Evolutionary conservation across 1,140 invertebrate genomes (phyloP), one percentile per base, ranked within the genome.

Genomic region (Drosophila mayri): DNA sequence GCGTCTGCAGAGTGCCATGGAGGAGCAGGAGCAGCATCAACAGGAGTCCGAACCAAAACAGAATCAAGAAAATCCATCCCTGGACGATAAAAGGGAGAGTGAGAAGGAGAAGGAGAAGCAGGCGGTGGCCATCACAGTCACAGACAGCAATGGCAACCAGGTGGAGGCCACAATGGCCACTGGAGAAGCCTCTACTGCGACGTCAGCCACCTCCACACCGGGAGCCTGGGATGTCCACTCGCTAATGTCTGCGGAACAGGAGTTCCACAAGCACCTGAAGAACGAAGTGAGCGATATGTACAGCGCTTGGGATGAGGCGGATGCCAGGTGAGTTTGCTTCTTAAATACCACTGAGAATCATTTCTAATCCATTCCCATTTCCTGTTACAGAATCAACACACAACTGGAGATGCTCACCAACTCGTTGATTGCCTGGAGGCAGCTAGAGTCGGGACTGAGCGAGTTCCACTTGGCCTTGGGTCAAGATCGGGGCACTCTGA

Each of bases 211-310:
- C 18, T 93, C 93, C 70, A 93, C 93, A 54, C 91, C 92, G n/a
- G 86, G 90, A 49, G 7, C 93, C 92, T 80, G 93, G 93, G 80
- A 92, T 58, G 74, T 81, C 30, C 63, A 82, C 20, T 84, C 87
- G 32, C 40, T 93, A 22, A 82, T 90, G 37, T 90, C 81, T 22
- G 76, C 93, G 4, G 93, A 93, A 66, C 86, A 91, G 43, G 92
- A 93, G 80, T 94, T 93, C 61, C 92, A 93, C 62, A 93, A 92
- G 60, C 94, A 94, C 22, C 93, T 97, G 44, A 96, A 96, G 76
- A 94, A 96, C 43, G 95, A 96, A 43, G 95, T 97, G 43, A 94
- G 95, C 52, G 95, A 96, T 50, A 93, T 97, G 73, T 96, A 97
- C 72, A 94, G 95, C 30, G 94, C 96, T 25, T 97, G 96, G 95